Conservation (phyloP, 2,888 invertebrate genomes). For the Rhamphomyia laevipes region DNA sequence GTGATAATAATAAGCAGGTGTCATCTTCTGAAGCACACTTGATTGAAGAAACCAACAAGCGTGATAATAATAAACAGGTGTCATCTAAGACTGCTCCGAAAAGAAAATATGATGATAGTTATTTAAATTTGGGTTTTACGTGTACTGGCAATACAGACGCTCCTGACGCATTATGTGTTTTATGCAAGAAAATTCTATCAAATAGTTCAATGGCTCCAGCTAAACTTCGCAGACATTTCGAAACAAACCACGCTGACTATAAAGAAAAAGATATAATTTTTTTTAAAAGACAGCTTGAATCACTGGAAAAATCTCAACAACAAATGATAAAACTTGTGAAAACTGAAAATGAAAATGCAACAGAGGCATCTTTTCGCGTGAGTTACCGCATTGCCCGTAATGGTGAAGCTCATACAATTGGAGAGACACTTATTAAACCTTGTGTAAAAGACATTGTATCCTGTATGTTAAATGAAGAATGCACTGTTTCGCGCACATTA, state of each 20-base stretch:
- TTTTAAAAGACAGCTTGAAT: neutral
- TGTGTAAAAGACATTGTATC: neutral
- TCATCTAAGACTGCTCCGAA: neutral
- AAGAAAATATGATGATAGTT: slow-evolving; percentile 1
- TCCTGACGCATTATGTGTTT: neutral
- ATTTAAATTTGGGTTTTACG: neutral
- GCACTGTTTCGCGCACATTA: neutral
- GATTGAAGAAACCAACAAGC: too few relatives aligned
- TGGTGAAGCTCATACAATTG: slow-evolving; percentile 7
- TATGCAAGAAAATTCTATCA: neutral
- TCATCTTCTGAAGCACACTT: too few relatives aligned
- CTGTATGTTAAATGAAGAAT: slow-evolving; percentile 3
- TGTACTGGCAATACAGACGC: neutral
- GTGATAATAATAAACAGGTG: neutral
- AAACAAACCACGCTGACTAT: slow-evolving; percentile 4
- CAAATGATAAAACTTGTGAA: slow-evolving; percentile 4
- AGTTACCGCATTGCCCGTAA: slow-evolving; percentile 4
- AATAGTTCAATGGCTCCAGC: slow-evolving; percentile 5
- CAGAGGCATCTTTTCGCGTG: slow-evolving; percentile 4
- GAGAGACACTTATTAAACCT: slow-evolving; percentile 3
- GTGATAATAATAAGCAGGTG: too few relatives aligned
- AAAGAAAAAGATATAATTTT: slow-evolving; percentile 4
- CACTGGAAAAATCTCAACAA: neutral
- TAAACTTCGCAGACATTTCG: slow-evolving; percentile 6
- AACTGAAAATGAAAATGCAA: slow-evolving; percentile 4